Percentiles rank a stretch among this genome's conserved stretches.
phyloP scores from a whole-genome alignment of 2,888 invertebrate genomes.

The Choristoneura rosaceana region DNA sequence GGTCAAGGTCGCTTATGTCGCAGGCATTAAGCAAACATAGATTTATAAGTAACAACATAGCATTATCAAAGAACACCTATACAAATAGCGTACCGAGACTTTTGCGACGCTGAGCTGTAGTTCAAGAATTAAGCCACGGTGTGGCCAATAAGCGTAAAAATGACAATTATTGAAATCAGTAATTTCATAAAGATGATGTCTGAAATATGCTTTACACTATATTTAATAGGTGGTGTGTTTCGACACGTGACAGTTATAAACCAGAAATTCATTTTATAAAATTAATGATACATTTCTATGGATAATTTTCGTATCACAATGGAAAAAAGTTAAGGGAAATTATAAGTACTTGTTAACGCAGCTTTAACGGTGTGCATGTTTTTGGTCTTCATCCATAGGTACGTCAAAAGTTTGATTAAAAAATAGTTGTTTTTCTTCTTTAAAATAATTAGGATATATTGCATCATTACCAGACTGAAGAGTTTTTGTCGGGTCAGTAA shows the following conservation, averaged over 20 bases:
- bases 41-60: not conserved
- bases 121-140: not conserved
- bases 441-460: not conserved
- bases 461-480: too few relatives aligned
- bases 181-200: not conserved
- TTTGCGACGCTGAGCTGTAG: not conserved
- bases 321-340: too few relatives aligned
- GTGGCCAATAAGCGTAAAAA: not conserved
- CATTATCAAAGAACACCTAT: conserved; percentile 1
- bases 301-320: too few relatives aligned
- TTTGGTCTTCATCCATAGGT: too few relatives aligned
- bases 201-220: not conserved
- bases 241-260: not conserved
- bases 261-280: too few relatives aligned
- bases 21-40: not conserved
- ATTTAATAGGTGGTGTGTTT: not conserved
- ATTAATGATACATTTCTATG: too few relatives aligned
- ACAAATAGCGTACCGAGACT: conserved; percentile 1
- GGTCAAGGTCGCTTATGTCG: conserved; percentile 15
- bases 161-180: not conserved
- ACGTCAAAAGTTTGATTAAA: too few relatives aligned
- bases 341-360: too few relatives aligned
- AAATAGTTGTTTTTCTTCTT: not conserved
- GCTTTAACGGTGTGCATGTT: too few relatives aligned
- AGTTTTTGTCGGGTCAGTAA: too few relatives aligned